These are phyloP conservation scores for Botia almorhae DNA, from an alignment of 2,797 vertebrate species.

Conservation along the genomic window DNA sequence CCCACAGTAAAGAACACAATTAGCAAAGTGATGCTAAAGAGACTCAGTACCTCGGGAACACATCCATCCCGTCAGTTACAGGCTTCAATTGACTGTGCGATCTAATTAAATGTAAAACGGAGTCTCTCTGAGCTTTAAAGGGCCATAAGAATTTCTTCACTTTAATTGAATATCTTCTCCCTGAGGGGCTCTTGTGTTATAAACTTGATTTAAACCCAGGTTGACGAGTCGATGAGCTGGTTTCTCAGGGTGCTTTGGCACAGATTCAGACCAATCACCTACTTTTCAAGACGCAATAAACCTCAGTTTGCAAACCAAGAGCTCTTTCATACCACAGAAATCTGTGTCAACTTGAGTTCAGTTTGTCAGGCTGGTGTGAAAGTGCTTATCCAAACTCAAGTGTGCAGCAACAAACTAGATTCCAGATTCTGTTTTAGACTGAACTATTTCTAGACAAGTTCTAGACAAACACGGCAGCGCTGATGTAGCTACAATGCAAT, in stretches of 20 bases:
- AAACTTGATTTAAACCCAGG: constrained; percentile 42
- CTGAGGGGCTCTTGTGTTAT: constrained; percentile 33
- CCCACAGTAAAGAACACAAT: constrained; percentile 41
- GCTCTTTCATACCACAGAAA: background rate
- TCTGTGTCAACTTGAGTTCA: background rate
- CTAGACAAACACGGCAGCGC: no score
- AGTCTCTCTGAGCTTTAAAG: constrained; percentile 45
- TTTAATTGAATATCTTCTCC: constrained; percentile 54
- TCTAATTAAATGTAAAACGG: constrained; percentile 57
- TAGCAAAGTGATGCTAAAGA: constrained; percentile 48
- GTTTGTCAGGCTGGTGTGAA: background rate
- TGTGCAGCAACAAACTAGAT: background rate
- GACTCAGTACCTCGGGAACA: constrained; percentile 22
- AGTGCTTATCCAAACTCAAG: background rate
- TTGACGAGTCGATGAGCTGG: constrained; percentile 24
- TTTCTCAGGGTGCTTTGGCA: constrained; percentile 12
- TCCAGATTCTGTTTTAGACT: no score
- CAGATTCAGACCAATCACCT: background rate
- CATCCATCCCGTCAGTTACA: constrained; percentile 43
- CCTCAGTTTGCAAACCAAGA: no score
- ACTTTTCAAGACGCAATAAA: background rate
- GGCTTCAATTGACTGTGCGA: constrained; percentile 31
- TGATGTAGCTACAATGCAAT: background rate
- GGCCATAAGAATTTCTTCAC: constrained; percentile 45
- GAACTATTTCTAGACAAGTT: no score